phyloP scores from a whole-genome alignment of 2,888 invertebrate species.

The Apodemia duryi region DNA sequence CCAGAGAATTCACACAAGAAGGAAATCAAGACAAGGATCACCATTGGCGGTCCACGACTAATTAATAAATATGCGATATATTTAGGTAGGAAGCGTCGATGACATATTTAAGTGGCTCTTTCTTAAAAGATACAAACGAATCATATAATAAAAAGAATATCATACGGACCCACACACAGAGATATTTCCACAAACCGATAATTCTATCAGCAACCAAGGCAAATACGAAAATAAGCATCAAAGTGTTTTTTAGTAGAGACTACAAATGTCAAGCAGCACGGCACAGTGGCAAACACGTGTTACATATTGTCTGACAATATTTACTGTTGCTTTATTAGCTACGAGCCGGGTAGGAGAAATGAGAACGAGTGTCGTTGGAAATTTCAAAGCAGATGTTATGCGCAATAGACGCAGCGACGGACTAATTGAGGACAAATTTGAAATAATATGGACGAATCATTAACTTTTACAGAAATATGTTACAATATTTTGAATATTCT shows the following conservation, averaged over 20 bases:
- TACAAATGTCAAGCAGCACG: constrained; percentile 68
- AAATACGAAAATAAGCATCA: constrained; percentile 77
- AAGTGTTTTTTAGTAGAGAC: constrained; percentile 72
- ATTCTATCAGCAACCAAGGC: constrained; percentile 67
- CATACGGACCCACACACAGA: constrained; percentile 62
- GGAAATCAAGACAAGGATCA: constrained; percentile 32
- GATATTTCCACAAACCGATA: constrained; percentile 74
- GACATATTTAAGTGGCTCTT: constrained; percentile 71
- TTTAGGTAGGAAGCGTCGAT: constrained; percentile 68
- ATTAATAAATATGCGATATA: constrained; percentile 58
- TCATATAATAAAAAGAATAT: constrained; percentile 53
- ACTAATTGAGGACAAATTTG: constrained; percentile 51
- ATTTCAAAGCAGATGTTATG: constrained; percentile 55
- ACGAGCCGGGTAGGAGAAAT: constrained; percentile 46
- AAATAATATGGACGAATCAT: constrained; percentile 33
- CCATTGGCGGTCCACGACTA: constrained; percentile 37
- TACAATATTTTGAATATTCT: not conserved
- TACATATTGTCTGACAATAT: constrained; percentile 76
- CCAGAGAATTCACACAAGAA: constrained; percentile 30
- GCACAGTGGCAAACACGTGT: constrained; percentile 72
- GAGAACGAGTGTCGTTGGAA: constrained; percentile 54
- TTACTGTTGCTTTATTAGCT: constrained; percentile 70
- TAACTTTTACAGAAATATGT: constrained; percentile 16
- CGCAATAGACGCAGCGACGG: constrained; percentile 40
- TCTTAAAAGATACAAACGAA: constrained; percentile 62